Conservation (phyloP, 2,888 invertebrate species). For the Andrena haemorrhoa region DNA sequence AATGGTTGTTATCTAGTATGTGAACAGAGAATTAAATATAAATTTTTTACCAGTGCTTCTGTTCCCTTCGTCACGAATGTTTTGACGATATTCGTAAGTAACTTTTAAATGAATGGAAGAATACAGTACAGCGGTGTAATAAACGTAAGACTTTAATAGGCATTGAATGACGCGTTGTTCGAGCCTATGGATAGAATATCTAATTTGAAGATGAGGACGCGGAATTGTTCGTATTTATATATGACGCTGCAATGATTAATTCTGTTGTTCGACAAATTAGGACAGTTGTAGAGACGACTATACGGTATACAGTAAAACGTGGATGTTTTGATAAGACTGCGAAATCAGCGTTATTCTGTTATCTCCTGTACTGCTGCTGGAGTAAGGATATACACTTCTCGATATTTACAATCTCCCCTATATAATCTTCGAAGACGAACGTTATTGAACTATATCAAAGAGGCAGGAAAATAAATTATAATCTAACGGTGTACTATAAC, state of each 20-base stretch:
- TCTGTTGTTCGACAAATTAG: slow-evolving; percentile 47
- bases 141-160: slow-evolving; percentile 47
- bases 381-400: slow-evolving; percentile 31
- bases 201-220: slow-evolving; percentile 40
- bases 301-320: slow-evolving; percentile 40
- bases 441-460: slow-evolving; percentile 36
- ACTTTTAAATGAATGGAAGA: slow-evolving; percentile 33
- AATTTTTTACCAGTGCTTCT: slow-evolving; percentile 51
- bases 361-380: slow-evolving; percentile 31
- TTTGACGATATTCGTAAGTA: slow-evolving; percentile 39
- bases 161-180: slow-evolving; percentile 49
- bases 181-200: slow-evolving; percentile 55
- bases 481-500: slow-evolving; percentile 34
- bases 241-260: slow-evolving; percentile 49
- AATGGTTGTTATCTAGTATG: slow-evolving; percentile 43
- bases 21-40: slow-evolving; percentile 55
- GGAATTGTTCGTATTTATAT: slow-evolving; percentile 45
- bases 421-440: slow-evolving; percentile 18
- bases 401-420: slow-evolving; percentile 35
- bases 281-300: slow-evolving; percentile 33
- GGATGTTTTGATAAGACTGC: slow-evolving; percentile 68
- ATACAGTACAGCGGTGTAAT: slow-evolving; percentile 29
- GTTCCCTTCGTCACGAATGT: slow-evolving; percentile 37
- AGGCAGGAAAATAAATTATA: slow-evolving; percentile 24
- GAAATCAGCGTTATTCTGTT: slow-evolving; percentile 54